Evolutionary conservation across 2,113 vertebrate species (phyloP).

Genomic region (Mus musculus): DNA sequence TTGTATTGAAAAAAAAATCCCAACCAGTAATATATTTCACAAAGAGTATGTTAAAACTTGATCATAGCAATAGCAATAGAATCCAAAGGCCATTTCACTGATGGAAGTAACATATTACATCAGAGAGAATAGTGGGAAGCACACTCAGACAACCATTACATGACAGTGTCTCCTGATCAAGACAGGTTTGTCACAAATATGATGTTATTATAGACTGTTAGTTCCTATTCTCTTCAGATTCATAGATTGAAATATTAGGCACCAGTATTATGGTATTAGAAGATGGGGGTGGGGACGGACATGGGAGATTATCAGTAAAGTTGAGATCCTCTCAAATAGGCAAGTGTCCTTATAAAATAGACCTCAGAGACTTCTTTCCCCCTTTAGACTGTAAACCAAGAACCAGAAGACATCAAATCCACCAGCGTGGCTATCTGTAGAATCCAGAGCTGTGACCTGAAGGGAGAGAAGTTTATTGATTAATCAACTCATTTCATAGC

Average conservation of each 20-base stretch:
- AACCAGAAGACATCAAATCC: background rate
- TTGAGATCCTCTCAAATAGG: background rate
- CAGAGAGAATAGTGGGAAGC: background rate
- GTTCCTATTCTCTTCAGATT: background rate
- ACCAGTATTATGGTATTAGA: background rate
- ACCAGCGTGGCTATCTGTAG: too few relatives aligned
- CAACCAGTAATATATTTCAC: background rate
- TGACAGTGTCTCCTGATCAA: background rate
- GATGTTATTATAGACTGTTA: background rate
- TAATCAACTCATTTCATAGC: background rate
- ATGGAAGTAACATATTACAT: too few relatives aligned
- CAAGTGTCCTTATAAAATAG: background rate
- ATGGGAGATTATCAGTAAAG: too few relatives aligned
- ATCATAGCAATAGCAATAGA: background rate
- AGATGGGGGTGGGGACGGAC: background rate
- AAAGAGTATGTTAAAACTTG: background rate
- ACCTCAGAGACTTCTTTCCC: background rate
- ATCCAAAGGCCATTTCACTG: too few relatives aligned
- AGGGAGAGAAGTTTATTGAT: background rate
- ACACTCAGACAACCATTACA: background rate
- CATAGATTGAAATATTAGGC: background rate
- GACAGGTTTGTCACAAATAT: background rate
- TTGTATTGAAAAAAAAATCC: background rate
- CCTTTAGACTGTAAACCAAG: background rate
- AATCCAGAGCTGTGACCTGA: background rate